Evolutionary conservation across 2,797 vertebrate genomes (phyloP), one percentile per base, ranked within the genome.

Genomic region (Hippocampus kuda): DNA sequence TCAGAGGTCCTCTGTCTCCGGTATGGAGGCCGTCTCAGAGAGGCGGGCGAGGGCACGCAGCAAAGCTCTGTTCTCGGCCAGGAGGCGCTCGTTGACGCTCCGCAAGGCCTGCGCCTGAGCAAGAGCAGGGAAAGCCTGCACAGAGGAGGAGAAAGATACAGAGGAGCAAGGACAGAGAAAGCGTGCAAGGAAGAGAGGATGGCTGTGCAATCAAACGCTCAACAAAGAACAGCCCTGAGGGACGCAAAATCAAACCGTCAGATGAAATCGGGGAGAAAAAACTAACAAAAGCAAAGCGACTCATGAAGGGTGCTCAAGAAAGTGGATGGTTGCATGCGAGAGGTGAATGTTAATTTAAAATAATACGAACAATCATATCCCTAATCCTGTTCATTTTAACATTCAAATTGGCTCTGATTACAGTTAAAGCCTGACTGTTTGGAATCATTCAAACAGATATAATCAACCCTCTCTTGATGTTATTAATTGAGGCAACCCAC

Each of bases 21-120:
- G 91, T 88, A 93, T 89, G 81, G 92, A 91, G 81, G 91, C 56
- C 74, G 90, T 91, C 85, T 92, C 91, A 65, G 93, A 93, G 83
- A 97, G 93, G 78, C 90, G 91, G 88, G 93, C 86, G 84, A 97
- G 93, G 63, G 93, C 93, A 41, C 93, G 93, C 83, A 94, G 92
- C 92, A 98, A 93, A 84, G 94, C 94, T 91, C 92, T 93, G 87
- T 97, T 97, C 88, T 96, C 94, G 75, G 93, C 92, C 90, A 94
- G 91, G 81, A 97, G 94, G 71, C 91, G 88, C 84, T 95, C 90
- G 84, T 94, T 95, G 86, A 93, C 88, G 88, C 90, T 91, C 87
- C 94, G 92, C 91, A 96, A 84, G 84, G 92, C 88, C 86, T 93
- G 93, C 86, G 93, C 91, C 89, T 95, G 94, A 89, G 92, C 92